Conservation (phyloP, 2,113 vertebrate genomes). For the Sterrhoptilus dennistouni region DNA sequence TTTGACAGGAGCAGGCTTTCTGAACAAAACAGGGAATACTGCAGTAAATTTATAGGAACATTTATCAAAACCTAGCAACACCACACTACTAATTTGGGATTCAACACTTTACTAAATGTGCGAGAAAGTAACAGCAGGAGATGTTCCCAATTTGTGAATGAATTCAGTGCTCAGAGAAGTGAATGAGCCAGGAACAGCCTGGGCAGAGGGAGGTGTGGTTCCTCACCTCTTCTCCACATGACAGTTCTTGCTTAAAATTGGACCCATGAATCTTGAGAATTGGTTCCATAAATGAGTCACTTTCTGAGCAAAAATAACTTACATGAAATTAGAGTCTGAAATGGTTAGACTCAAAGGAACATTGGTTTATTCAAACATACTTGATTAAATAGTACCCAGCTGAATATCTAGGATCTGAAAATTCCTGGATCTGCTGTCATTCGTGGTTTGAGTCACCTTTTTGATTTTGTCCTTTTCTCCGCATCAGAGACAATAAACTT, state of each 20-base stretch:
- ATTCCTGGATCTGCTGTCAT: neutral
- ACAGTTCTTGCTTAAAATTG: neutral
- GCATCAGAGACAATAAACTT: neutral
- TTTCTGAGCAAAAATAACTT: neutral
- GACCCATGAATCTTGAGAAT: neutral
- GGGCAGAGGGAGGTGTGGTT: neutral
- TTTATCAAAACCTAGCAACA: constrained; percentile 28
- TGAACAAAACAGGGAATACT: neutral
- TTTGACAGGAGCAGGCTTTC: neutral
- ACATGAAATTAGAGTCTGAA: neutral
- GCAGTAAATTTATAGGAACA: neutral
- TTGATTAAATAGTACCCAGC: neutral
- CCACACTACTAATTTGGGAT: constrained; percentile 8
- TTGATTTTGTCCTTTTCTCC: neutral
- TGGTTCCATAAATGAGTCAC: neutral
- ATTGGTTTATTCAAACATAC: neutral
- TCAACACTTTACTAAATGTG: constrained; percentile 28
- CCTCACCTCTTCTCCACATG: neutral
- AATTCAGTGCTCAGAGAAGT: constrained; percentile 1
- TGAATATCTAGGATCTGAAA: neutral
- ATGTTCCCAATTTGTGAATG: constrained; percentile 41
- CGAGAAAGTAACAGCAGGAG: constrained; percentile 21
- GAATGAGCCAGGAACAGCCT: constrained; percentile 18
- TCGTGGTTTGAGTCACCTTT: neutral
- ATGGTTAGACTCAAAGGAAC: neutral